These are phyloP conservation scores for Carlito syrichta DNA, from an alignment of 2,113 vertebrate species.

Conservation along the genomic window DNA sequence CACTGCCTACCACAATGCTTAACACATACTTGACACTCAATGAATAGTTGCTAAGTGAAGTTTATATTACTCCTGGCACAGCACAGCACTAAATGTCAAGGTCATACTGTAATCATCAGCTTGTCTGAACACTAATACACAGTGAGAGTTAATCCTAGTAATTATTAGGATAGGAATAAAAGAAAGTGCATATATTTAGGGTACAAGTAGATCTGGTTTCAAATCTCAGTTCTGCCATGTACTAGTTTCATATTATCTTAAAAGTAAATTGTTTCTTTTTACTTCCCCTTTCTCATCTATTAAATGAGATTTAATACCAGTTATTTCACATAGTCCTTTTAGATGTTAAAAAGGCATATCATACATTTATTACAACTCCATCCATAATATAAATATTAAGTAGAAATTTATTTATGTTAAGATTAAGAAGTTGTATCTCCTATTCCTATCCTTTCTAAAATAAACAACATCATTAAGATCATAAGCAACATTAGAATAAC, in stretches of 20 bases:
- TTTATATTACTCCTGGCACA: not conserved
- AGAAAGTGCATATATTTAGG: not conserved
- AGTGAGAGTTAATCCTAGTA: not conserved
- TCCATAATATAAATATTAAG: not conserved
- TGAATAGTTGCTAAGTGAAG: not conserved
- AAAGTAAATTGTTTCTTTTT: not conserved
- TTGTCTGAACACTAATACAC: not conserved
- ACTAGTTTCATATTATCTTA: not conserved
- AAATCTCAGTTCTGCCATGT: not conserved
- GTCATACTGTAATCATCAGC: not conserved
- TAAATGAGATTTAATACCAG: not conserved
- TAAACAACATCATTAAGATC: not conserved
- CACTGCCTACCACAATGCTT: not conserved
- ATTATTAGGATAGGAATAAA: not conserved
- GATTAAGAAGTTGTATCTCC: not conserved
- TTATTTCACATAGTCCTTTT: not conserved
- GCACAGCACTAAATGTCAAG: not conserved
- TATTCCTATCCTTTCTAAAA: not conserved
- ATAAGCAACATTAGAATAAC: not conserved
- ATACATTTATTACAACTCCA: not conserved
- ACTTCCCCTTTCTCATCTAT: not conserved
- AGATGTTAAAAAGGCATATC: not conserved
- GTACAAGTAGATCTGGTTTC: not conserved
- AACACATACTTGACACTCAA: not conserved
- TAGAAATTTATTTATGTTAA: not conserved